Evolutionary conservation across 2,888 invertebrate genomes (phyloP).

Genomic region (Plebejus argus): DNA sequence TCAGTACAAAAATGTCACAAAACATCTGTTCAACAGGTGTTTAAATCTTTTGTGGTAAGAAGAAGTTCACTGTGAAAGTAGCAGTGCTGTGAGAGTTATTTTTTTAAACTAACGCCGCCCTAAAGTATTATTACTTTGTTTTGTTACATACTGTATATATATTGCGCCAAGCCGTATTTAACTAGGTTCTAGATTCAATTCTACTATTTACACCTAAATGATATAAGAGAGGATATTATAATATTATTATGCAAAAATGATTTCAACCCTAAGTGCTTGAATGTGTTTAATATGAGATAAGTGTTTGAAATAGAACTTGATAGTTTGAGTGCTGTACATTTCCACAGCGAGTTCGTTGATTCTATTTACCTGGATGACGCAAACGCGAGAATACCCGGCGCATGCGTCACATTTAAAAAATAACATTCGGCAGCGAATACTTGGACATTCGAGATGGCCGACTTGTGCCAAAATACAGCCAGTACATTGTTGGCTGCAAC

Average conservation of each 20-base stretch:
- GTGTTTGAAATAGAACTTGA: neutral
- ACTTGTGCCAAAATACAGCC: slow-evolving; percentile 52
- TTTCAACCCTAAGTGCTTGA: neutral
- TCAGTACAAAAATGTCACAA: no score
- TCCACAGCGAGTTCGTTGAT: slow-evolving; percentile 49
- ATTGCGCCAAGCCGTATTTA: no score
- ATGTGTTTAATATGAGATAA: neutral
- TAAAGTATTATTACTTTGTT: no score
- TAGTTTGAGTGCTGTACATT: slow-evolving; percentile 23
- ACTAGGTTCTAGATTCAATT: no score
- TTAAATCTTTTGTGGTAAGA: no score
- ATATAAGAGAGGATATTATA: no score
- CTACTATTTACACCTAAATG: no score
- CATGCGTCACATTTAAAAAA: slow-evolving; percentile 59
- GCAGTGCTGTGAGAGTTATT: no score
- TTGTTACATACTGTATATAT: no score
- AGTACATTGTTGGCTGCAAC: slow-evolving; percentile 20
- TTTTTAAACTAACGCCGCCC: no score
- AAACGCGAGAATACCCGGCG: slow-evolving; percentile 43
- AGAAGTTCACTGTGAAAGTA: no score
- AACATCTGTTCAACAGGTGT: no score
- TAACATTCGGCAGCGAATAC: slow-evolving; percentile 52
- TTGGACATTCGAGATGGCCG: slow-evolving; percentile 47
- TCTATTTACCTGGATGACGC: slow-evolving; percentile 53
- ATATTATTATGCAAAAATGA: neutral